Conservation (phyloP, 2,888 invertebrate genomes). For the Mesoligia furuncula region DNA sequence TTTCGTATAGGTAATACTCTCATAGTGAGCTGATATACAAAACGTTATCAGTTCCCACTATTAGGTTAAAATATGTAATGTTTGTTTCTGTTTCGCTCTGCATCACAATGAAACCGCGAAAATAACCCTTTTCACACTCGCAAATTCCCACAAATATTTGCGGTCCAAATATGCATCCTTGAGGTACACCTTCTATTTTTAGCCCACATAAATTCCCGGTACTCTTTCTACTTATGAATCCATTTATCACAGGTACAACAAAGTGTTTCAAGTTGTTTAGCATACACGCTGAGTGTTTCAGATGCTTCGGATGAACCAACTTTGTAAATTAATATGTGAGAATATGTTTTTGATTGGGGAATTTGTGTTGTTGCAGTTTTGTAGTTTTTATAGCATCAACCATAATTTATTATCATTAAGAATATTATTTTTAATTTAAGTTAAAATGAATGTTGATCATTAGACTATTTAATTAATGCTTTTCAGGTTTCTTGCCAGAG, state of each 20-base stretch:
- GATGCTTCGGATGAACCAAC: constrained; percentile 54
- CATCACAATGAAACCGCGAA: constrained; percentile 12
- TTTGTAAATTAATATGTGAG: constrained; percentile 43
- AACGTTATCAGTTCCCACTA: constrained; percentile 2
- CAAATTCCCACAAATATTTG: constrained; percentile 37
- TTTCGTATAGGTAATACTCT: constrained; percentile 1
- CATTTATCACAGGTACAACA: constrained; percentile 70
- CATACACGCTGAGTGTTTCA: constrained; percentile 56
- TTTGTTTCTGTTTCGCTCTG: not conserved
- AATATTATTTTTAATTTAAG: not conserved
- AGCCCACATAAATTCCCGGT: constrained; percentile 60
- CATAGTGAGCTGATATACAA: not conserved
- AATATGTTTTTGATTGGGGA: constrained; percentile 18
- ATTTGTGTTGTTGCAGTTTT: constrained; percentile 1
- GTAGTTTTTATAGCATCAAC: not conserved
- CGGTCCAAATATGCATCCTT: constrained; percentile 54
- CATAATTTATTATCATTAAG: not conserved
- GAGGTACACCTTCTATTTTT: constrained; percentile 62
- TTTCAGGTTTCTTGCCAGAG: not conserved
- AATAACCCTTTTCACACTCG: constrained; percentile 37
- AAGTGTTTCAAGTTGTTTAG: constrained; percentile 64
- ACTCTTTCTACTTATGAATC: constrained; percentile 68
- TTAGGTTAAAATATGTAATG: not conserved
- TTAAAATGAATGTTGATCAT: not conserved
- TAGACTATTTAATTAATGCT: not conserved